Percentiles rank a stretch among this genome's conserved stretches.
Conservation (phyloP, 2,113 vertebrate genomes). For the Hoplias malabaricus region DNA sequence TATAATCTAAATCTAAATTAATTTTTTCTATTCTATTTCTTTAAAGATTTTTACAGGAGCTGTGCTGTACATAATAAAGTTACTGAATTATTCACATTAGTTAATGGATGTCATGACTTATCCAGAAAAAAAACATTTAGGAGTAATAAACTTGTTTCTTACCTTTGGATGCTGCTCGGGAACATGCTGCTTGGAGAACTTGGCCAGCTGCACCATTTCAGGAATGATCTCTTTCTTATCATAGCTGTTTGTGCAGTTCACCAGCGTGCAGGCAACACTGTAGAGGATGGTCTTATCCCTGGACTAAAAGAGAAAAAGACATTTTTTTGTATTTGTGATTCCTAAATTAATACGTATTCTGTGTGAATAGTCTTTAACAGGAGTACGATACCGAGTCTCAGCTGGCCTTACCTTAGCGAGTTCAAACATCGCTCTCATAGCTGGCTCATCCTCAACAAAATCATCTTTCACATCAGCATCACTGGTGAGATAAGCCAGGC, state of each 20-base stretch:
- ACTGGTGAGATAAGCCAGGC: constrained; percentile 91
- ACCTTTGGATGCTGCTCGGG: constrained; percentile 97
- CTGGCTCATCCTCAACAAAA: constrained; percentile 90
- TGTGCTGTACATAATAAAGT: too few relatives aligned
- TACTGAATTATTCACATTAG: too few relatives aligned
- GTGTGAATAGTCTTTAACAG: neutral
- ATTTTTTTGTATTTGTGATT: neutral
- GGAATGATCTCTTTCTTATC: constrained; percentile 94
- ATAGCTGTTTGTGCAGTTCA: constrained; percentile 96
- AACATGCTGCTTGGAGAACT: constrained; percentile 97
- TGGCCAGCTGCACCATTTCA: constrained; percentile 93
- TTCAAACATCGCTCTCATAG: constrained; percentile 95
- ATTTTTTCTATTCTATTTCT: too few relatives aligned
- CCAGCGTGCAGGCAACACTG: constrained; percentile 85
- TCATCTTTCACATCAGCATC: constrained; percentile 98
- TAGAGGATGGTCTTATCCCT: constrained; percentile 94
- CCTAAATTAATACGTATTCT: neutral
- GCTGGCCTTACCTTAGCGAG: constrained; percentile 81
- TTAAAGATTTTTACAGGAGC: too few relatives aligned
- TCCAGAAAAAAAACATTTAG: too few relatives aligned
- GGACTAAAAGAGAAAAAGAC: constrained; percentile 69
- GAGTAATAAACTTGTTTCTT: constrained; percentile 38
- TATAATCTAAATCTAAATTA: too few relatives aligned
- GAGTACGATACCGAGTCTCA: neutral
- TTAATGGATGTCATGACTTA: too few relatives aligned